Percentiles rank a stretch among this genome's conserved stretches.
Conservation (phyloP, 2,888 invertebrate genomes). For the Agrenia bidenticulata region DNA sequence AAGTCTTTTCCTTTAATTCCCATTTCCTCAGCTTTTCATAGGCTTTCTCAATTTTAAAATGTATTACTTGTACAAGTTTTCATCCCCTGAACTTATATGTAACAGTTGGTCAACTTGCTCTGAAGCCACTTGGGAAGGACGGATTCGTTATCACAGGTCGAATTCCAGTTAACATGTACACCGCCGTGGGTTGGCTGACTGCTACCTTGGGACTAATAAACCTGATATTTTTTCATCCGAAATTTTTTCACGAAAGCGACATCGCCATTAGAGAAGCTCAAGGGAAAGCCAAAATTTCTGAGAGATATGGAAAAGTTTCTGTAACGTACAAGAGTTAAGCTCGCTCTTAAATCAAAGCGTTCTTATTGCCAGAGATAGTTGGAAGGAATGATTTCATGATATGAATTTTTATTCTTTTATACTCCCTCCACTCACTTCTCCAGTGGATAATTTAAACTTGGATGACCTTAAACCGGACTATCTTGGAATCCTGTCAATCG, state of each 20-base stretch:
- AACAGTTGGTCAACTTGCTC: constrained; percentile 72
- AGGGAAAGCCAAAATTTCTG: constrained; percentile 54
- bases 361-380: neutral
- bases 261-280: constrained; percentile 78
- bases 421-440: neutral
- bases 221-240: constrained; percentile 72
- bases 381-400: constrained; percentile 5
- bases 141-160: constrained; percentile 62
- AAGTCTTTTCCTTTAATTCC: constrained; percentile 1
- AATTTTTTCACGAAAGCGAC: constrained; percentile 71
- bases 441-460: neutral
- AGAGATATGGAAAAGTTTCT: constrained; percentile 22
- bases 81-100: neutral
- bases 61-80: neutral
- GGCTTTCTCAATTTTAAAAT: constrained; percentile 1
- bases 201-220: constrained; percentile 72
- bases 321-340: constrained; percentile 21
- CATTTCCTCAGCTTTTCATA: neutral
- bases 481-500: constrained; percentile 74
- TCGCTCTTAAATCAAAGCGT: constrained; percentile 19
- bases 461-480: constrained; percentile 67
- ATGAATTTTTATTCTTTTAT: constrained; percentile 17
- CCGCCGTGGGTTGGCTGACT: constrained; percentile 82
- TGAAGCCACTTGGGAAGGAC: constrained; percentile 73
- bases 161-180: constrained; percentile 79